A percentile compares a stretch with the other conserved stretches of the same genome.
These are phyloP conservation scores for Cylloceria caligata DNA, from an alignment of 2,888 invertebrate species.

Conservation along the genomic window DNA sequence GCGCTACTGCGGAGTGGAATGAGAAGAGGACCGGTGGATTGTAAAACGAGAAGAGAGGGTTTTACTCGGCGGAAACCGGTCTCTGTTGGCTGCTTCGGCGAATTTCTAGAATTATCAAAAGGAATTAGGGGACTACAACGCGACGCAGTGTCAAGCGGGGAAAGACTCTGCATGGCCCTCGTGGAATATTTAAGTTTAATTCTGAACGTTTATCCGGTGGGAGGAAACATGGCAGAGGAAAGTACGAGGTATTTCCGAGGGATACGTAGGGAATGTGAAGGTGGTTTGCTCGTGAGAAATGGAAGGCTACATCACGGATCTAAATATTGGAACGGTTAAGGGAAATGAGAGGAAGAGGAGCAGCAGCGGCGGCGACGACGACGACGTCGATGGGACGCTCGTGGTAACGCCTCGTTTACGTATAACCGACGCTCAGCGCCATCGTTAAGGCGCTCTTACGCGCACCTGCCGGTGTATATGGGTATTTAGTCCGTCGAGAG, in stretches of 20 bases:
- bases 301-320: not conserved
- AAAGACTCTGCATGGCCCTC: conserved; percentile 12
- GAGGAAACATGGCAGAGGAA: not conserved
- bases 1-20: conserved; percentile 28
- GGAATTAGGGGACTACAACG: conserved; percentile 73
- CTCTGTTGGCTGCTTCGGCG: conserved; percentile 62
- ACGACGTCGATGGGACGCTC: conserved; percentile 41
- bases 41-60: conserved; percentile 18
- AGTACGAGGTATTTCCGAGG: not conserved
- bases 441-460: conserved; percentile 63
- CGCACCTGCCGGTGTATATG: conserved; percentile 62
- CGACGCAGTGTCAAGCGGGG: not conserved
- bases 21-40: conserved; percentile 31
- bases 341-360: conserved; percentile 24
- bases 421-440: conserved; percentile 68
- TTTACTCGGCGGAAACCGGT: conserved; percentile 14
- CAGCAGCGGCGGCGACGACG: not conserved
- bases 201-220: conserved; percentile 12
- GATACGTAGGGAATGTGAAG: not conserved
- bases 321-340: conserved; percentile 20
- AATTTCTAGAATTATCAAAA: conserved; percentile 75
- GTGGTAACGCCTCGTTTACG: conserved; percentile 71
- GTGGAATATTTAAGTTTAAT: conserved; percentile 43
- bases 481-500: conserved; percentile 59
- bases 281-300: conserved; percentile 10